Percentiles rank a stretch among this genome's conserved stretches.
Evolutionary conservation across 1,140 invertebrate genomes (phyloP).

Genomic region (Tribolium castaneum): DNA sequence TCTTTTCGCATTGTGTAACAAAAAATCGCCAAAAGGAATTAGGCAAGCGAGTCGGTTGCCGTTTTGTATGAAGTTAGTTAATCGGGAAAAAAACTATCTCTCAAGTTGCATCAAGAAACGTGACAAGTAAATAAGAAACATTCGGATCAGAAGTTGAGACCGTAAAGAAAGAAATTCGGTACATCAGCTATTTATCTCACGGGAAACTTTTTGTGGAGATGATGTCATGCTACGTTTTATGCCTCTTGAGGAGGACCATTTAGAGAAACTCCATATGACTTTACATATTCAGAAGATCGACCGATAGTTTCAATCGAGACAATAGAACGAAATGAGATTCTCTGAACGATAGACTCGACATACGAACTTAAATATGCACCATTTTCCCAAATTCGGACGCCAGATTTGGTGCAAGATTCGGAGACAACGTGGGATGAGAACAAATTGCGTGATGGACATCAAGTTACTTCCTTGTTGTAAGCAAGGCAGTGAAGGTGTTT

Average conservation of each 20-base stretch:
- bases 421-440: not conserved
- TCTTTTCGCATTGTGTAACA: slow-evolving; percentile 15
- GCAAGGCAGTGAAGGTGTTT: not conserved
- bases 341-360: not conserved
- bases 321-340: slow-evolving; percentile 5
- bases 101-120: slow-evolving; percentile 9
- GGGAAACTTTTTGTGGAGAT: slow-evolving; percentile 12
- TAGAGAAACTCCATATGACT: slow-evolving; percentile 7
- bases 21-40: not conserved
- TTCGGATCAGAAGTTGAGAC: not conserved
- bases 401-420: not conserved
- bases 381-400: not conserved
- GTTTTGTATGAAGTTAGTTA: not conserved
- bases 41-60: not conserved
- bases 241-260: slow-evolving; percentile 9
- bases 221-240: slow-evolving; percentile 8
- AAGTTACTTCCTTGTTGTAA: not conserved
- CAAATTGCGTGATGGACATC: not conserved
- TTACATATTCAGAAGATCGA: slow-evolving; percentile 25
- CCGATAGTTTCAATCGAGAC: slow-evolving; percentile 20
- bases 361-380: not conserved
- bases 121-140: slow-evolving; percentile 5
- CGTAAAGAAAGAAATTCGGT: slow-evolving; percentile 23
- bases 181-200: slow-evolving; percentile 22
- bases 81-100: not conserved